These are phyloP conservation scores for Engystomops pustulosus DNA, from an alignment of 2,113 vertebrate genomes.

Conservation along the genomic window DNA sequence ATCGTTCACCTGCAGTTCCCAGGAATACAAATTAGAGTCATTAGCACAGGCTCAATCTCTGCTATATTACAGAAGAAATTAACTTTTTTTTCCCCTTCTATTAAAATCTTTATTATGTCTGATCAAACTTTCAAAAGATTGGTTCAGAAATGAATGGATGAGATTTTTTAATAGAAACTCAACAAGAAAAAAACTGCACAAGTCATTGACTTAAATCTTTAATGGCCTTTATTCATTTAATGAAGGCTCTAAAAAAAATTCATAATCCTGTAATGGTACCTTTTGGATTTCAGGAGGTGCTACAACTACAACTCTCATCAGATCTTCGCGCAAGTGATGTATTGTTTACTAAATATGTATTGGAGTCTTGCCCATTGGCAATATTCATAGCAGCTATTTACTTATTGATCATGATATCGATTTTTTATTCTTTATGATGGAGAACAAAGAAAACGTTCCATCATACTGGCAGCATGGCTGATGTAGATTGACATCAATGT, in stretches of 20 bases:
- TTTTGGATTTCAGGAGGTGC: background rate
- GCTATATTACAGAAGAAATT: slow-evolving; percentile 45
- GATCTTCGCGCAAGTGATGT: background rate
- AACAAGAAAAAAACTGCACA: background rate
- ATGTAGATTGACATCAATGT: background rate
- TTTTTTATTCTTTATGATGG: background rate
- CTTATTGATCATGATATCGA: background rate
- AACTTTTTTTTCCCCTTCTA: background rate
- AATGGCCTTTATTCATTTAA: background rate
- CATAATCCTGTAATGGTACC: background rate
- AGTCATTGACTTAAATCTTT: background rate
- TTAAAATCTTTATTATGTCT: slow-evolving; percentile 40
- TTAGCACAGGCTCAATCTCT: slow-evolving; percentile 50
- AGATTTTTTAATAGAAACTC: slow-evolving; percentile 7
- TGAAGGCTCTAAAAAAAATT: background rate
- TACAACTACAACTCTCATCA: background rate
- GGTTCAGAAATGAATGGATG: background rate
- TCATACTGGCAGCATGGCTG: background rate
- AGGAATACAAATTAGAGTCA: slow-evolving; percentile 60
- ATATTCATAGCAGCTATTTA: background rate
- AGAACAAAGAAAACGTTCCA: background rate
- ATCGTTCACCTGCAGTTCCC: slow-evolving; percentile 59
- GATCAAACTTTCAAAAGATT: slow-evolving; percentile 45
- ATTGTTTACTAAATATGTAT: background rate
- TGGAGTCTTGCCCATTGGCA: background rate